A percentile compares a stretch with the other conserved stretches of the same genome.
Evolutionary conservation across 2,113 vertebrate species (phyloP).

Genomic region (Cebus imitator): DNA sequence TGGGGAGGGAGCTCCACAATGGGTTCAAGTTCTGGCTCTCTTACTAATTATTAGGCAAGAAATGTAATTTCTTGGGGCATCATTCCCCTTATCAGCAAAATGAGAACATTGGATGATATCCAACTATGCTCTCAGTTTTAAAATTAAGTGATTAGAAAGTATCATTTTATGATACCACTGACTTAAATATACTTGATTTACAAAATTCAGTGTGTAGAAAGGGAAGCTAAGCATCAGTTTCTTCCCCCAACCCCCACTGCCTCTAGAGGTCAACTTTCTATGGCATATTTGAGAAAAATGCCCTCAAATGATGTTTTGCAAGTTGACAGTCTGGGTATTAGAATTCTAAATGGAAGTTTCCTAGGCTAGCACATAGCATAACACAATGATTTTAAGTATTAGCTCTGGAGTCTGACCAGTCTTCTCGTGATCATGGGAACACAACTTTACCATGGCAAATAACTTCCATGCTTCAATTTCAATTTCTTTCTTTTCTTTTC

Average conservation of each 20-base stretch:
- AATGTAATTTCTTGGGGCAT: background rate
- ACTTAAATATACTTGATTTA: conserved; percentile 38
- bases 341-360: background rate
- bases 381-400: background rate
- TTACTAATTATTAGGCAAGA: background rate
- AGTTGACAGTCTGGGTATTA: background rate
- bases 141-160: conserved; percentile 56
- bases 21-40: background rate
- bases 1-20: too few species aligned
- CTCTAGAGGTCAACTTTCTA: background rate
- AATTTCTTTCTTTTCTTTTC: background rate
- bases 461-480: background rate
- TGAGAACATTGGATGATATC: conserved; percentile 21
- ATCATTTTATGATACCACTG: conserved; percentile 38
- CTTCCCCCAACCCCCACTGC: background rate
- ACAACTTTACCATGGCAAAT: background rate
- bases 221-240: background rate
- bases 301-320: background rate
- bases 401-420: background rate
- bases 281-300: background rate
- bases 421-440: background rate
- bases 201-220: conserved; percentile 23
- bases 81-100: conserved; percentile 32
- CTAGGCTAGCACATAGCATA: background rate
- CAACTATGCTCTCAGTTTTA: conserved; percentile 46